These are phyloP conservation scores for Yponomeuta cagnagella DNA, from an alignment of 2,888 invertebrate genomes.

Conservation along the genomic window DNA sequence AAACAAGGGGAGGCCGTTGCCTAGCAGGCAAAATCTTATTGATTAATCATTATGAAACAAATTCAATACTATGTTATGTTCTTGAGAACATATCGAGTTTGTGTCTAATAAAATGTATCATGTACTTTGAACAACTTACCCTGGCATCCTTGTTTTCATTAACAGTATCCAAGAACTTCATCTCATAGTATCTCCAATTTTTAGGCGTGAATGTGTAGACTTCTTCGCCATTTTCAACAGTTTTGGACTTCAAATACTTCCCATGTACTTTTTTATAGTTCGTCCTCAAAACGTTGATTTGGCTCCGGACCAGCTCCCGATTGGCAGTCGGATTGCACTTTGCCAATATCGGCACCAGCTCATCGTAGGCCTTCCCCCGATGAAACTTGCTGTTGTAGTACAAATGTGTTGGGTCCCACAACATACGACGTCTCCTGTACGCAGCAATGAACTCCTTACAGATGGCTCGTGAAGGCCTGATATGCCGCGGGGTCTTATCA, in stretches of 20 bases:
- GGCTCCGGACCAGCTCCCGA: not conserved
- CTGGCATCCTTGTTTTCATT: not conserved
- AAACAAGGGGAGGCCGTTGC: too few relatives aligned
- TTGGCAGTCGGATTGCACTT: not conserved
- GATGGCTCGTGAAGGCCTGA: not conserved
- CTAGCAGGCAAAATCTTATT: too few relatives aligned
- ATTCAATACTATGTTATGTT: too few relatives aligned
- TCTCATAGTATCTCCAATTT: constrained; percentile 6
- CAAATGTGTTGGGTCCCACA: not conserved
- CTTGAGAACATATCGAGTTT: too few relatives aligned
- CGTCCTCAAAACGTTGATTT: constrained; percentile 2
- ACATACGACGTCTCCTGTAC: not conserved
- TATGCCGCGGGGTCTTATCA: not conserved
- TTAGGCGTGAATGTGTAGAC: not conserved
- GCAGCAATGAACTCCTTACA: constrained; percentile 2
- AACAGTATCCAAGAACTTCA: constrained; percentile 7
- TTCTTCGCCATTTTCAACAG: not conserved
- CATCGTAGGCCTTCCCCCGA: not conserved
- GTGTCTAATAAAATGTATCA: too few relatives aligned
- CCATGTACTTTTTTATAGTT: constrained; percentile 3
- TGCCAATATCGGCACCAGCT: not conserved
- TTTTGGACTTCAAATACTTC: not conserved
- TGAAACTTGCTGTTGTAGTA: not conserved
- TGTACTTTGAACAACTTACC: too few relatives aligned
- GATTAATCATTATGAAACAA: too few relatives aligned